Evolutionary conservation across 2,113 vertebrate genomes (phyloP).

Genomic region (rabbit (Oryctolagus cuniculus)): DNA sequence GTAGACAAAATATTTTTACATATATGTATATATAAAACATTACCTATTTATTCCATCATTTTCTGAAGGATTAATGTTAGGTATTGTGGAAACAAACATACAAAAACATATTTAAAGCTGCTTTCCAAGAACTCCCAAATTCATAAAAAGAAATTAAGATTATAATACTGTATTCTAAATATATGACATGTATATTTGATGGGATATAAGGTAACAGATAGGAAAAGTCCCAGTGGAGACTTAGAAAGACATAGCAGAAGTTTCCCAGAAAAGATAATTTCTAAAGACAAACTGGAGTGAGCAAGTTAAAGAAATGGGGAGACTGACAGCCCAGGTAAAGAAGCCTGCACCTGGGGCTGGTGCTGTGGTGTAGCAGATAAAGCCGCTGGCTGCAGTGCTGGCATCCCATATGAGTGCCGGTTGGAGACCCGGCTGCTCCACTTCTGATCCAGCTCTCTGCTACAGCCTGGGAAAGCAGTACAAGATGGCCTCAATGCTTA

Average conservation of each 20-base stretch:
- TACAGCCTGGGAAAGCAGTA: no score
- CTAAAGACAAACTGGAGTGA: neutral
- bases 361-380: no score
- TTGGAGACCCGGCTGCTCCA: no score
- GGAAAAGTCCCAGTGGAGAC: neutral
- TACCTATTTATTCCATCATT: constrained; percentile 43
- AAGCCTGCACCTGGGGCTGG: neutral
- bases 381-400: no score
- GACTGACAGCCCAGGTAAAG: neutral
- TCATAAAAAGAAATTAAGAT: constrained; percentile 42
- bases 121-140: neutral
- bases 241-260: neutral
- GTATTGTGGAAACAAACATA: neutral
- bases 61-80: constrained; percentile 30
- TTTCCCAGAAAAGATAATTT: constrained; percentile 24
- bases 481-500: no score
- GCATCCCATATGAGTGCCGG: no score
- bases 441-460: no score
- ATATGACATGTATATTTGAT: neutral
- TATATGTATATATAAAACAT: constrained; percentile 8
- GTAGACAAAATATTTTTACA: neutral
- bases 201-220: constrained; percentile 18
- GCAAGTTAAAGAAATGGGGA: constrained; percentile 23
- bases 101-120: constrained; percentile 19
- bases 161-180: constrained; percentile 3